Evolutionary conservation across 2,113 vertebrate species (phyloP), one percentile per base, ranked within the genome.

Genomic region (Jaculus jaculus): DNA sequence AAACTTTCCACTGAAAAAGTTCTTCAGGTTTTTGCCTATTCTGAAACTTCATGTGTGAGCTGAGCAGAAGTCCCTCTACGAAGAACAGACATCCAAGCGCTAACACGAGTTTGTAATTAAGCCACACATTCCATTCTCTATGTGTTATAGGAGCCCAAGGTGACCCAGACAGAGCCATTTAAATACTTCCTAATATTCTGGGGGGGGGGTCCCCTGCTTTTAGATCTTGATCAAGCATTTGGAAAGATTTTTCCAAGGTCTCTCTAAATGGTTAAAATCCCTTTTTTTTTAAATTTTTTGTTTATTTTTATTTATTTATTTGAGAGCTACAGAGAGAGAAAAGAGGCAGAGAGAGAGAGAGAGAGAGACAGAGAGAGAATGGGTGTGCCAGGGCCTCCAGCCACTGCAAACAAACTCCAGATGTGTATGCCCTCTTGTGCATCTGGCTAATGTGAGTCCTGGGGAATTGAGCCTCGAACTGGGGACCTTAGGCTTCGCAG

Each of bases 231-330:
- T 79, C 32, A 58, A 71, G 39, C 24, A 34, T 20, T 94, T 84
- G 23, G 30, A 84, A 84, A 92, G 73, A 18, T 47, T 93, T 93
- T 91, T 80, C 42, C 24, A 71, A 88, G 89, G 37, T 18, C 10
- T 69, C 15, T 85, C 47, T 74, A 26, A 88, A 32, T 79, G 61
- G 58, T 68, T 78, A 37, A 90, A 82, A 90, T 87, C 21, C 6
- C 4, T 20, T 58, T 58, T 2, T 37, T 32, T 77, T 3, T 30
- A n/a, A n/a, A n/a, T n/a, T n/a, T n/a, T n/a, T n/a, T n/a, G n/a
- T n/a, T n/a, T n/a, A n/a, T n/a, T n/a, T n/a, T n/a, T n/a, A n/a
- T n/a, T n/a, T n/a, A n/a, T n/a, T n/a, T n/a, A n/a, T n/a, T n/a
- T n/a, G n/a, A n/a, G n/a, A n/a, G n/a, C n/a, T n/a, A n/a, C n/a